A percentile compares a stretch with the other conserved stretches of the same genome.
These are phyloP conservation scores for Centropus bengalensis DNA, from an alignment of 2,113 vertebrate species.

Conservation along the genomic window DNA sequence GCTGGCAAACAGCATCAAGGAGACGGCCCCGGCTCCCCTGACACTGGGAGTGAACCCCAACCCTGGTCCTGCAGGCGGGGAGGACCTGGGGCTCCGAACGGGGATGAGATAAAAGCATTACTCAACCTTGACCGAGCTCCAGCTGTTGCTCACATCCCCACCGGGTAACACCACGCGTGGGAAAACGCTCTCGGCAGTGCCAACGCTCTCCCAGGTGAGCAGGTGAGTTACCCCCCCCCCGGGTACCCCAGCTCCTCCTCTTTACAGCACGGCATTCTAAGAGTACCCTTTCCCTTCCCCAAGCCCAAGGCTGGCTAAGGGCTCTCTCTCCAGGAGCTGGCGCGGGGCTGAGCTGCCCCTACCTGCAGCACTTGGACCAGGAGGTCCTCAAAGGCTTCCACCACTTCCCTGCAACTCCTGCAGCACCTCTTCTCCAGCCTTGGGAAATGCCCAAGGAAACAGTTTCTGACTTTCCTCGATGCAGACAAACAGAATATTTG, in stretches of 20 bases:
- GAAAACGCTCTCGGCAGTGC: background rate
- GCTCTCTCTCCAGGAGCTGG: background rate
- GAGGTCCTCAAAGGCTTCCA: background rate
- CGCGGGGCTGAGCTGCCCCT: background rate
- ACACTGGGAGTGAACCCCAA: background rate
- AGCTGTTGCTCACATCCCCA: background rate
- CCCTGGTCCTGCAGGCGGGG: background rate
- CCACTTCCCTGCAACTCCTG: background rate
- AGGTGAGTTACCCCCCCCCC: background rate
- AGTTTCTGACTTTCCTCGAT: background rate
- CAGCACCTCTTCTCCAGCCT: background rate
- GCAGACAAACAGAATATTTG: background rate
- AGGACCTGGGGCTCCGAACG: background rate
- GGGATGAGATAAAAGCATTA: background rate
- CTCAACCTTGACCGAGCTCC: background rate
- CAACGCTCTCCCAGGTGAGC: background rate
- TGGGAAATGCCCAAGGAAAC: background rate
- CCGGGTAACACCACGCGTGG: background rate
- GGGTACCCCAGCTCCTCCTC: background rate
- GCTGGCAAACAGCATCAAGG: background rate
- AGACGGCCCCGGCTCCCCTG: background rate
- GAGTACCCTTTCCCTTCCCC: background rate
- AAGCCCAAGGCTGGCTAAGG: background rate
- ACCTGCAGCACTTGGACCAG: background rate
- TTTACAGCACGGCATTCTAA: background rate